Conservation (phyloP, 2,113 vertebrate species). For the Raja brachyura region DNA sequence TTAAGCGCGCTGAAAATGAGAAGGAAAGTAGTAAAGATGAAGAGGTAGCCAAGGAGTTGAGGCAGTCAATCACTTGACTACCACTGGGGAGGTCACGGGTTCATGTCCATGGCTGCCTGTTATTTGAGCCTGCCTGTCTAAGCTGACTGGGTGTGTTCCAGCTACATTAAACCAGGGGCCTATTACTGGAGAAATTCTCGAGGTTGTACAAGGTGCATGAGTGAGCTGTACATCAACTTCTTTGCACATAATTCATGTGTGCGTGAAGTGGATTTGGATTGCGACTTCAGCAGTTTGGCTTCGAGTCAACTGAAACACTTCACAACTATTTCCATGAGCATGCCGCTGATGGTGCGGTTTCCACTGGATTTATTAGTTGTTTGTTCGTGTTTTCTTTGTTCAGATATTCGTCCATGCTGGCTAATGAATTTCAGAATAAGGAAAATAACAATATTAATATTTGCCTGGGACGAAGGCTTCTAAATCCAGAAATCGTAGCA, state of each 20-base stretch:
- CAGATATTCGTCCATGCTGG: not conserved
- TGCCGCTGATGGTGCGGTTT: not conserved
- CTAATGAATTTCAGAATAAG: not conserved
- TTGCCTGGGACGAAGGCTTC: not conserved
- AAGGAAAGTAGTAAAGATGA: not conserved
- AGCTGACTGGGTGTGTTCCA: not conserved
- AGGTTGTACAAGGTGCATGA: constrained; percentile 22
- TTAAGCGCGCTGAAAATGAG: constrained; percentile 1
- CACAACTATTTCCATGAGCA: constrained; percentile 4
- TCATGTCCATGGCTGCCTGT: not conserved
- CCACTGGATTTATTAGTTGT: not conserved
- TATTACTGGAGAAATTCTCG: not conserved
- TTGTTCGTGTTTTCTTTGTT: not conserved
- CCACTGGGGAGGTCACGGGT: not conserved
- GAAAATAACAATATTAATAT: not conserved
- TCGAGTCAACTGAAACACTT: not conserved
- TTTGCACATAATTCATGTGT: not conserved
- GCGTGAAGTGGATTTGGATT: not conserved
- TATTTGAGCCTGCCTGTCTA: not conserved
- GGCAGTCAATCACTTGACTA: constrained; percentile 29
- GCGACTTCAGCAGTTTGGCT: not conserved
- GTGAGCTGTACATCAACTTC: not conserved
- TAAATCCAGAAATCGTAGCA: not conserved
- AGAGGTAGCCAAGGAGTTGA: not conserved
- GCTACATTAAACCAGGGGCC: not conserved